Base-by-base conservation (phyloP, 2,113 vertebrate genomes). In the Hippocampus comes region DNA sequence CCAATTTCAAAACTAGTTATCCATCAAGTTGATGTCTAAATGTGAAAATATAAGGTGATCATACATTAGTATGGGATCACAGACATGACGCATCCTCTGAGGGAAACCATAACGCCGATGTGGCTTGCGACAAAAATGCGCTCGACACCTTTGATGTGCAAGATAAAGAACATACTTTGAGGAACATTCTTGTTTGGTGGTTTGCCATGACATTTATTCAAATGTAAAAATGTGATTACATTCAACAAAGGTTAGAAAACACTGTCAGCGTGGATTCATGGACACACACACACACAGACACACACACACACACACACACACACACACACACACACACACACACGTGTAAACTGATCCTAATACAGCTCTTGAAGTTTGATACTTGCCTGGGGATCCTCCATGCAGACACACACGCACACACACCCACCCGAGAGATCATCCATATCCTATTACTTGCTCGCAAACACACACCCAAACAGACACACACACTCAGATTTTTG, bases 291-390 rank as follows among this genome's bases (percentile, higher is more conserved):
- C 11, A 76, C 70, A 69, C 71, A 17, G 12, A 60, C 25, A 18
- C 25, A 8, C 7, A 20, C 25, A 8, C 57, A 2, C 21, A 5
- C 20, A 43, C 63, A 14, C 63, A 46, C 30, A 74, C 75, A 71
- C 71, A 79, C 69, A 71, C 70, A 60, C 25, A 30, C 27, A 34
- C 25, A 30, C 57, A n/a, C 21, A 12, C 20, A 43, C 63, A 42
- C 41, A 25, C 66, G 70, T 75, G 86, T 82, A 89, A 91, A 64
- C 61, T 67, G 87, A 91, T 80, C 82, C 89, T 88, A 90, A 88
- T 86, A 88, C 85, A 84, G 85, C 78, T 86, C 84, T 89, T 90
- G 86, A 89, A 90, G 88, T 89, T 59, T 87, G 87, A 91, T 87
- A 88, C 86, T 86, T 74, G 84, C 84, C 87, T 81, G 79, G 81